Conservation (phyloP, 2,888 invertebrate species). For the Thalpophila matura region DNA sequence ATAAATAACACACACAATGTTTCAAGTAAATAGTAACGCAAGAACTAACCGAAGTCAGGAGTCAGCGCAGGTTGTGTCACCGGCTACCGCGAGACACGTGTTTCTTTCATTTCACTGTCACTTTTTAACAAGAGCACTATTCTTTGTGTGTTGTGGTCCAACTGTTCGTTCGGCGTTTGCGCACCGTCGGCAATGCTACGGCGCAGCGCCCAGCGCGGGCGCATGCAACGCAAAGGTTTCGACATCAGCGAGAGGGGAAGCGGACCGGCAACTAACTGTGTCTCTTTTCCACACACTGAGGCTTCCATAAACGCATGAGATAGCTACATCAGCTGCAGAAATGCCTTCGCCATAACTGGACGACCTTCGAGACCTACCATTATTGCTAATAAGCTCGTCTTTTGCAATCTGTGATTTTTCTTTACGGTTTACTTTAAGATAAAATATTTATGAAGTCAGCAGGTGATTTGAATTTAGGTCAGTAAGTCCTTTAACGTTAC, state of each 20-base stretch:
- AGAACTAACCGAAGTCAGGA: conserved; percentile 60
- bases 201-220: conserved; percentile 71
- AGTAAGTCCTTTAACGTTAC: conserved; percentile 2
- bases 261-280: conserved; percentile 64
- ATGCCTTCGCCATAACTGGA: conserved; percentile 74
- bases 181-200: conserved; percentile 66
- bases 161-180: conserved; percentile 76
- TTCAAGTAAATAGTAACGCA: not conserved
- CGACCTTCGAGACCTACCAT: conserved; percentile 86
- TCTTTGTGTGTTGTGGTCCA: conserved; percentile 75
- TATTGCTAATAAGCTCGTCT: conserved; percentile 86
- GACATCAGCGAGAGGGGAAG: conserved; percentile 81
- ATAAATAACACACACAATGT: not conserved
- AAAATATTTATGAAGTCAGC: conserved; percentile 41
- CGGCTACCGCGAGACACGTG: conserved; percentile 53
- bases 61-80: conserved; percentile 35
- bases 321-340: conserved; percentile 71
- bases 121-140: conserved; percentile 76
- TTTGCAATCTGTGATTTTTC: conserved; percentile 83
- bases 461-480: conserved; percentile 30
- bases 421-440: conserved; percentile 77
- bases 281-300: conserved; percentile 76
- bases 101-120: conserved; percentile 78
- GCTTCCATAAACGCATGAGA: conserved; percentile 64
- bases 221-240: conserved; percentile 86